Evolutionary conservation across 2,888 invertebrate species (phyloP), one percentile per base, ranked within the genome.

Genomic region (Ecdyonurus torrentis): DNA sequence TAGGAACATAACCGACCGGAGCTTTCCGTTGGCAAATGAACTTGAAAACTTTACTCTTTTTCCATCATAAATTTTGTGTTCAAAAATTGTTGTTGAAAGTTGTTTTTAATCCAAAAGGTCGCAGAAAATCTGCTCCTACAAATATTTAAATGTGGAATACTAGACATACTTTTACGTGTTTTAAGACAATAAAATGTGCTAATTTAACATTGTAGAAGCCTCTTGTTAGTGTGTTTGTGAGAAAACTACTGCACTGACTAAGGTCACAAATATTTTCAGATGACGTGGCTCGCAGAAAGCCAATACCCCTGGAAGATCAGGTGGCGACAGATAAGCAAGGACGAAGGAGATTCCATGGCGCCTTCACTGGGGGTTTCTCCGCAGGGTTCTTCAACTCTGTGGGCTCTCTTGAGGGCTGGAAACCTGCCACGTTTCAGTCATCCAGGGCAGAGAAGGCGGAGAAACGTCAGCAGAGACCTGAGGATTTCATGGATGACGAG

Each of bases 401-500:
- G 22, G 98, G 96, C 0, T 89, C 95, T 0, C 83, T 89, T 67
- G 96, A 98, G 78, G 97, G 98, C 61, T 99, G 95, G 92, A 82
- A 83, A 10, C 99, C 98, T 0, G 80, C 86, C 37, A 84, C 85
- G 19, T 99, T 97, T 72, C 89, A 90, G 70, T 98, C 98, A 65
- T 91, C 94, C 0, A 79, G 95, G 7, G 75, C 75, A 1, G 88
- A 87, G 63, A 89, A 87, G 69, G 81, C 82, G 0, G 76, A 75
- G 60, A 69, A 75, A 7, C 67, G 66, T 37, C 70, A 79, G 52
- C 89, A 89, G 73, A 81, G 79, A 67, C 90, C 95, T 0, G 89
- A 93, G 74, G 96, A 98, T 77, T 99, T 90, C 71, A 99, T 99
- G 99, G 99, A 99, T 74, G 91, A 92, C 15, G 99, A 99, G 74